Evolutionary conservation across 2,113 vertebrate species (phyloP), one percentile per base, ranked within the genome.

Genomic region (Actenoides hombroni): DNA sequence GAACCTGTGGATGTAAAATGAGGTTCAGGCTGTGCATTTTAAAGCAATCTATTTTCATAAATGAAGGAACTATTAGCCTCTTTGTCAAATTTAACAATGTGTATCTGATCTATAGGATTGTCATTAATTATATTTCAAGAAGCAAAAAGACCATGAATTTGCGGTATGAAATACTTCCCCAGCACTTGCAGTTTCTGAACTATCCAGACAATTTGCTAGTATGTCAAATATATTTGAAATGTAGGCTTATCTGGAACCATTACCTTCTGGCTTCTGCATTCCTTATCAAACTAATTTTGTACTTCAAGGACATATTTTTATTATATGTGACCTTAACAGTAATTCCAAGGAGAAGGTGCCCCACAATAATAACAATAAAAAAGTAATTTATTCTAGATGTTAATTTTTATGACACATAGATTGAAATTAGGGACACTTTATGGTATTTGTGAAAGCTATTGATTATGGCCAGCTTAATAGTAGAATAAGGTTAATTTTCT

Each of bases 31-130:
- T 93, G 96, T 91, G 92, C 31, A 37, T 83, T 92, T 83, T 84
- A 87, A 92, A 96, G 70, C 57, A 95, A 94, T 10, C 40, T 91
- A 87, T 95, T 96, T 93, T 94, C 81, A 93, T 87, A 96, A 94
- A 87, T 94, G 95, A 87, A 96, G 92, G 91, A 96, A 97, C 86
- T 86, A 96, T 94, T 96, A 97, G 75, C 40, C 33, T 89, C 83
- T 91, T 95, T 95, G 65, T 93, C 78, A 61, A 71, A 89, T 75
- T 71, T 97, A 92, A 67, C 79, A 97, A 95, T 94, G 81, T 93
- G 64, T 84, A 67, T 83, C 90, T 78, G 90, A 74, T 61, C 33
- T 86, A 69, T 73, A n/a, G 28, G n/a, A 85, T 79, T 76, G 37
- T 54, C 48, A 91, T 91, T 76, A 85, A 81, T 85, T 95, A 84